These are phyloP conservation scores for Trachythela sp. DNA, from an alignment of 64 coral and sea anemone species.

Conservation along the genomic window DNA sequence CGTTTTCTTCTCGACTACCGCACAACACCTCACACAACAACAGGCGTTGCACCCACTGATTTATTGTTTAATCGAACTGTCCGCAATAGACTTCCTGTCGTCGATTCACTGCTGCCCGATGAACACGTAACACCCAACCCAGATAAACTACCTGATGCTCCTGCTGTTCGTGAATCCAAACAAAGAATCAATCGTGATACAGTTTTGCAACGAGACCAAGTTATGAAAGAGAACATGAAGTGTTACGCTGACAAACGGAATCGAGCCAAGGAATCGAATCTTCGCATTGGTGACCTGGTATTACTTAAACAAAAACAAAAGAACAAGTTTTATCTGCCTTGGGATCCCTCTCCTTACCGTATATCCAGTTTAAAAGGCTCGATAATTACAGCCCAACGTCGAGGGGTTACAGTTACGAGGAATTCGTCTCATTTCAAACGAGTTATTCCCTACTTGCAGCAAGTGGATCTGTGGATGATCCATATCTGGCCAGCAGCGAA, in stretches of 20 bases:
- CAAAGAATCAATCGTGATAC: not conserved
- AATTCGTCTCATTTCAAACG: constrained; percentile 21
- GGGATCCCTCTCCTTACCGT: not conserved
- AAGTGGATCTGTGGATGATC: not conserved
- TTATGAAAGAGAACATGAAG: not conserved
- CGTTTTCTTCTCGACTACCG: not conserved
- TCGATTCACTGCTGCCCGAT: not conserved
- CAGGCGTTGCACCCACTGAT: not conserved
- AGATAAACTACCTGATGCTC: not conserved
- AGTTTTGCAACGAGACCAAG: not conserved
- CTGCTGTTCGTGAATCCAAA: too few species aligned
- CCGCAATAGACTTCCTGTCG: not conserved
- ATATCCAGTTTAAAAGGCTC: not conserved
- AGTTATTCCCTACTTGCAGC: not conserved
- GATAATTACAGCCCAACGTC: not conserved
- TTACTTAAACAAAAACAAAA: not conserved
- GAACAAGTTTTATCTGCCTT: not conserved
- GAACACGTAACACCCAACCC: not conserved
- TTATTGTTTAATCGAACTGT: not conserved
- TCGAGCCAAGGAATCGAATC: not conserved
- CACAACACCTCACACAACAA: not conserved
- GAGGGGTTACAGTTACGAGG: not conserved
- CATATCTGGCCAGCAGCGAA: not conserved
- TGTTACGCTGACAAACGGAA: not conserved
- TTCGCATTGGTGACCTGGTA: not conserved